Evolutionary conservation across 2,888 invertebrate genomes (phyloP).

Genomic region (Pocota personata): DNA sequence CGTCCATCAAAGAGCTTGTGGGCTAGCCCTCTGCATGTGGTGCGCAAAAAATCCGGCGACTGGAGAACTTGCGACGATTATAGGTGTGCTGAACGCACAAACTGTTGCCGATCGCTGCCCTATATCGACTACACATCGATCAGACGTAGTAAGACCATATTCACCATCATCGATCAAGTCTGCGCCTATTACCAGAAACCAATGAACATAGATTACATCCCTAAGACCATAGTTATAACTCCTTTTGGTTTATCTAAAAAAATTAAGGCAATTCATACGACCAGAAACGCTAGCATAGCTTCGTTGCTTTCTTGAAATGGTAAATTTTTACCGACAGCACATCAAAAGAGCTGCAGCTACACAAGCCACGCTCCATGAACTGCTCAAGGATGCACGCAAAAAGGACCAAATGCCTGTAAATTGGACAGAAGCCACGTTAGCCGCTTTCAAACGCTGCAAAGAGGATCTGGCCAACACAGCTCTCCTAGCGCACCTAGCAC

Average conservation of each 20-base stretch:
- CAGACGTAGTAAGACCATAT: constrained; percentile 73
- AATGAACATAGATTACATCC: constrained; percentile 77
- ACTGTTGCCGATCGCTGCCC: too few relatives aligned
- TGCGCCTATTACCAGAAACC: constrained; percentile 79
- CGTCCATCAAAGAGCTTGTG: constrained; percentile 9
- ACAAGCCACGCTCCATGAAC: constrained; percentile 33
- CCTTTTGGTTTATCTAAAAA: constrained; percentile 78
- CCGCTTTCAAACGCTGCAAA: constrained; percentile 57
- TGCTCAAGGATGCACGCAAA: constrained; percentile 48
- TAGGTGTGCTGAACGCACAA: too few relatives aligned
- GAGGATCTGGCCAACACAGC: too few relatives aligned
- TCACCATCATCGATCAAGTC: constrained; percentile 77
- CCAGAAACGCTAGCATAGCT: constrained; percentile 18
- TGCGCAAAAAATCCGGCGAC: too few relatives aligned
- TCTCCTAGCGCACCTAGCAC: constrained; percentile 23
- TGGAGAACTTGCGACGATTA: too few relatives aligned
- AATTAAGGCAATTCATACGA: constrained; percentile 8
- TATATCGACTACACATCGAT: constrained; percentile 54
- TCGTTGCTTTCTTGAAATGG: constrained; percentile 69
- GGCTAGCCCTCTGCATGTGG: constrained; percentile 20
- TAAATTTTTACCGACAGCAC: constrained; percentile 74
- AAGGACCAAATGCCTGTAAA: constrained; percentile 52
- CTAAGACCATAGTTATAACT: constrained; percentile 80
- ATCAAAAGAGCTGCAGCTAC: constrained; percentile 33
- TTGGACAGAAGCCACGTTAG: constrained; percentile 26